phyloP scores from a whole-genome alignment of 2,888 invertebrate genomes.

The Sceliomorpha sp. region DNA sequence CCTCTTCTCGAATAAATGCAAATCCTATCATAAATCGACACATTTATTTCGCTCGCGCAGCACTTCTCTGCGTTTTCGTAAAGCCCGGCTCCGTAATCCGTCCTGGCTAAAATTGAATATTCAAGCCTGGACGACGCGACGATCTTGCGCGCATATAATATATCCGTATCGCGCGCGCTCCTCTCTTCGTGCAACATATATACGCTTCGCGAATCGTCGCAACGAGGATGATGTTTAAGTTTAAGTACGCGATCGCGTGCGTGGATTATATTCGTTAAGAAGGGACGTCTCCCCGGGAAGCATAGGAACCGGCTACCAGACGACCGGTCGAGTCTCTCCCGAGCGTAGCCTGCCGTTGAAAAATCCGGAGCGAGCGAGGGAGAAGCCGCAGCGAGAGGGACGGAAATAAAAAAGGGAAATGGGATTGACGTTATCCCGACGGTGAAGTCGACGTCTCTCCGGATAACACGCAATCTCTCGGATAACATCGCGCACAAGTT shows the following conservation, averaged over 20 bases:
- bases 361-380: constrained; percentile 4
- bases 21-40: too few relatives aligned
- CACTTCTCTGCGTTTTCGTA: too few relatives aligned
- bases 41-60: too few relatives aligned
- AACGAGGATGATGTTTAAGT: too few relatives aligned
- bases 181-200: too few relatives aligned
- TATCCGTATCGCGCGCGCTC: too few relatives aligned
- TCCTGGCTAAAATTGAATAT: too few relatives aligned
- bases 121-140: too few relatives aligned
- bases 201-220: too few relatives aligned
- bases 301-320: constrained; percentile 62
- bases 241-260: constrained; percentile 65
- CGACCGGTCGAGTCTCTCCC: constrained; percentile 33
- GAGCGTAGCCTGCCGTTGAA: neutral
- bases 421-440: constrained; percentile 47
- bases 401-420: constrained; percentile 54
- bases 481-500: constrained; percentile 22
- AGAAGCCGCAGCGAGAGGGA: constrained; percentile 16
- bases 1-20: too few relatives aligned
- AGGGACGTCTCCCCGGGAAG: constrained; percentile 59
- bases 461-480: constrained; percentile 31
- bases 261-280: constrained; percentile 74
- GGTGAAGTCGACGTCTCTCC: constrained; percentile 23
- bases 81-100: too few relatives aligned
- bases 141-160: too few relatives aligned